Conservation (phyloP, 2,888 invertebrate genomes). For the Papilio gigon region DNA sequence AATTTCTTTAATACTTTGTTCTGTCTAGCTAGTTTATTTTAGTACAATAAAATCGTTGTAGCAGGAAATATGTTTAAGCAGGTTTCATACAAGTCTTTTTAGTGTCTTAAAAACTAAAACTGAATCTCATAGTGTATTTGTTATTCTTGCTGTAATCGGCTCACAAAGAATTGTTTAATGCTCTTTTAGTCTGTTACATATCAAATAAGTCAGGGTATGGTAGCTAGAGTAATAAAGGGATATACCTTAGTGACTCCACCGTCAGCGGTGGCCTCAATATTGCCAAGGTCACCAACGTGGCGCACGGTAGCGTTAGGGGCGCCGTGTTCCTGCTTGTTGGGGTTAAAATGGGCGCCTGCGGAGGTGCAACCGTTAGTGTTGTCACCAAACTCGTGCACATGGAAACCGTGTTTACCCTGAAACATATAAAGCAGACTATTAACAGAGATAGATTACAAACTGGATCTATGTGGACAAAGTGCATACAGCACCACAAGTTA, state of each 20-base stretch:
- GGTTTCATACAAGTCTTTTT: background rate
- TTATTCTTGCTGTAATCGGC: too few species aligned
- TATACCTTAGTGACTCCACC: slow-evolving; percentile 84
- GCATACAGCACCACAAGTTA: background rate
- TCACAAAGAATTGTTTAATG: too few species aligned
- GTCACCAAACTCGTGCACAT: slow-evolving; percentile 98
- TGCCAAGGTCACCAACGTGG: slow-evolving; percentile 96
- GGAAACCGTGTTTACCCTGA: slow-evolving; percentile 90
- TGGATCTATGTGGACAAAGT: background rate
- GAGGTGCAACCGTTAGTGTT: slow-evolving; percentile 98
- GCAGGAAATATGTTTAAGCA: background rate
- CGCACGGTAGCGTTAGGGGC: slow-evolving; percentile 87
- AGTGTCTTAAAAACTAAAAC: too few species aligned
- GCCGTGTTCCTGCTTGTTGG: slow-evolving; percentile 90
- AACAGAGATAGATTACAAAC: slow-evolving; percentile 27
- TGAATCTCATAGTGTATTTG: too few species aligned
- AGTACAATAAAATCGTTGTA: too few species aligned
- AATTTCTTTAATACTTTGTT: background rate
- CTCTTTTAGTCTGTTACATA: too few species aligned
- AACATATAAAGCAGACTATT: background rate
- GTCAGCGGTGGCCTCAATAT: slow-evolving; percentile 85
- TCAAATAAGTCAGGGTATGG: too few species aligned
- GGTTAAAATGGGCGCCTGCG: slow-evolving; percentile 97
- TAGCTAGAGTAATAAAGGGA: background rate
- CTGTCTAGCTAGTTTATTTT: too few species aligned